Evolutionary conservation across 37 sponge, comb jelly and placozoan species (phyloP).

Genomic region (Spongilla lacustris): DNA sequence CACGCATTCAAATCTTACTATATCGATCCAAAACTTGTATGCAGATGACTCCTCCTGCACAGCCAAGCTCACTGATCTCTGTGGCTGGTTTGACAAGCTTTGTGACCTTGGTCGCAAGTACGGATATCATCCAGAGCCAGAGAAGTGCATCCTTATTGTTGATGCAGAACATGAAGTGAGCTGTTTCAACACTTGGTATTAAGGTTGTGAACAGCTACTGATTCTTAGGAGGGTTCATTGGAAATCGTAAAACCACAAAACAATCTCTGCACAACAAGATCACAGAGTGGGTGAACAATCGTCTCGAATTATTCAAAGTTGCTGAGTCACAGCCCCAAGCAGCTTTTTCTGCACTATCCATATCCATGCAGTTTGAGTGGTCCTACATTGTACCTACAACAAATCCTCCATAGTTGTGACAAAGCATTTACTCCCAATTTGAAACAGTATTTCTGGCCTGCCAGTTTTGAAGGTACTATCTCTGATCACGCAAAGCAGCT

Average conservation of each 20-base stretch:
- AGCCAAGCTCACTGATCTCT: constrained; percentile 2
- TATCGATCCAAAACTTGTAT: constrained; percentile 30
- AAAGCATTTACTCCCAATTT: constrained; percentile 10
- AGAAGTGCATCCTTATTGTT: constrained; percentile 12
- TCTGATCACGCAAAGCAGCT: constrained; percentile 3
- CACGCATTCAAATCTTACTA: neutral
- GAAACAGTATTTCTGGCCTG: no score
- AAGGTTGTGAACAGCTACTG: no score
- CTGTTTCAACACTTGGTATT: no score
- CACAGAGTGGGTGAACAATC: neutral
- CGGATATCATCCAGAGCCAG: constrained; percentile 46
- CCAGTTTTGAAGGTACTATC: neutral
- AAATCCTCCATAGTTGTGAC: constrained; percentile 9
- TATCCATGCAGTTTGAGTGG: constrained; percentile 37
- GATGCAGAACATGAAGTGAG: neutral
- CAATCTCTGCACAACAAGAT: no score
- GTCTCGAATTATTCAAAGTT: neutral
- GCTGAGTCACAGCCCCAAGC: constrained; percentile 22
- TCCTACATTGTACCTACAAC: constrained; percentile 32
- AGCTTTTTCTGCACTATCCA: constrained; percentile 24
- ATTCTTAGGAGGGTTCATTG: no score
- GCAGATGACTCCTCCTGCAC: constrained; percentile 54
- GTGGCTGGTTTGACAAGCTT: constrained; percentile 19
- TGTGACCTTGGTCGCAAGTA: constrained; percentile 25
- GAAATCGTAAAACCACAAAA: no score